Evolutionary conservation across 2,888 invertebrate genomes (phyloP), one percentile per base, ranked within the genome.

Genomic region (Sesamia inferens): DNA sequence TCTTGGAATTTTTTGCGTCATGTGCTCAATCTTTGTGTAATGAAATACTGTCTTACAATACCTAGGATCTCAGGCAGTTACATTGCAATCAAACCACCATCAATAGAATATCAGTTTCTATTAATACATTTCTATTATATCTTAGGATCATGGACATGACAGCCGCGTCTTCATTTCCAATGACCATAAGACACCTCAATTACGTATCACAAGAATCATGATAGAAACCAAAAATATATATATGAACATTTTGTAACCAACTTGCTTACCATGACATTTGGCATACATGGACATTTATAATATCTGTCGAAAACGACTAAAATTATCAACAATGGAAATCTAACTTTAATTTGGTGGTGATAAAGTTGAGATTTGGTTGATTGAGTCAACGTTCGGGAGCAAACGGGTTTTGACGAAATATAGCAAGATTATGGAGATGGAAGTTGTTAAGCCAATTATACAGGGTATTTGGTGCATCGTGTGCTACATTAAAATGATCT

Each of bases 231-330:
- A 64, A 74, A 64, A 74, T 74, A 70, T 76, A 70, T 76, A 78
- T 55, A 72, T 64, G 72, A 75, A 62, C 66, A 81, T 85, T 78
- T 84, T 83, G 86, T 77, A 81, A 76, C 67, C 55, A 44, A 78
- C 75, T 80, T 54, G 87, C 70, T 76, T 47, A 71, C 87, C 87
- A 24, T 86, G 85, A 86, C 85, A 86, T 86, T 86, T 86, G 57
- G 65, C 83, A 73, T 80, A 83, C 68, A 81, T 86, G 85, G 74
- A 76, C 75, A 84, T 77, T 68, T 68, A 68, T 63, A 73, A 74
- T 77, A 73, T 76, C 61, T 68, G 76, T 76, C 68, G 74, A 83
- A 85, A 86, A 75, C 83, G n/a, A 68, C 73, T 51, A 68, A 78
- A 71, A 16, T 58, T 57, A 44, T 59, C 59, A 59, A 76, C 66